Percentiles rank a stretch among this genome's conserved stretches.
Conservation (phyloP, 1,140 invertebrate genomes). For the Tetraneura akinire region DNA sequence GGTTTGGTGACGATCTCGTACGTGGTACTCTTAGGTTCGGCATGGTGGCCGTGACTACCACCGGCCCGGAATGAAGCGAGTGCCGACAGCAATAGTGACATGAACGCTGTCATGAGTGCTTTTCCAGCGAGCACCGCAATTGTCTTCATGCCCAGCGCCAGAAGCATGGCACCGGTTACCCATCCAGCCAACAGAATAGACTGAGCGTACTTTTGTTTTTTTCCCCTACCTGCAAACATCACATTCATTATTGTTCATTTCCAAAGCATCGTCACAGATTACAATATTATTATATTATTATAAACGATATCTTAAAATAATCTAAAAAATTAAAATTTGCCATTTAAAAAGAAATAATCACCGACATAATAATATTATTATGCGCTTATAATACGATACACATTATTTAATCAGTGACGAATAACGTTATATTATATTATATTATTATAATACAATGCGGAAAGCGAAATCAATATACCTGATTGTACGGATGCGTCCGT, state of each 20-base stretch:
- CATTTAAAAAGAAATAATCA: too few relatives aligned
- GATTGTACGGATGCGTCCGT: constrained; percentile 18
- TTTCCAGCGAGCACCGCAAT: constrained; percentile 79
- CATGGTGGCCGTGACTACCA: constrained; percentile 55
- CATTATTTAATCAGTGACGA: too few relatives aligned
- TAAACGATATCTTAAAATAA: too few relatives aligned
- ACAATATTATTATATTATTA: too few relatives aligned
- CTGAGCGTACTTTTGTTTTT: constrained; percentile 59
- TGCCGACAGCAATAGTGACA: constrained; percentile 75
- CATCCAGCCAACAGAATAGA: constrained; percentile 60
- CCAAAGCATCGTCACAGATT: too few relatives aligned
- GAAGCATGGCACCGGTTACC: constrained; percentile 68
- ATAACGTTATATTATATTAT: too few relatives aligned
- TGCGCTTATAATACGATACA: too few relatives aligned
- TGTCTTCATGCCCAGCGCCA: constrained; percentile 74
- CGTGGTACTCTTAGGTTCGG: constrained; percentile 68
- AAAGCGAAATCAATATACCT: background rate
- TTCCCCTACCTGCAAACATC: constrained; percentile 63
- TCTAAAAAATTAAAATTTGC: too few relatives aligned
- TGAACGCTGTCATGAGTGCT: constrained; percentile 78
- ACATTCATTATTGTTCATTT: too few relatives aligned
- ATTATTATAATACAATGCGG: background rate
- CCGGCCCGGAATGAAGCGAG: constrained; percentile 72
- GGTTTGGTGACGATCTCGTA: constrained; percentile 83
- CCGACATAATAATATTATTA: too few relatives aligned